These are phyloP conservation scores for Drosophila parthenogenetica DNA, from an alignment of 2,888 invertebrate genomes.

Conservation along the genomic window DNA sequence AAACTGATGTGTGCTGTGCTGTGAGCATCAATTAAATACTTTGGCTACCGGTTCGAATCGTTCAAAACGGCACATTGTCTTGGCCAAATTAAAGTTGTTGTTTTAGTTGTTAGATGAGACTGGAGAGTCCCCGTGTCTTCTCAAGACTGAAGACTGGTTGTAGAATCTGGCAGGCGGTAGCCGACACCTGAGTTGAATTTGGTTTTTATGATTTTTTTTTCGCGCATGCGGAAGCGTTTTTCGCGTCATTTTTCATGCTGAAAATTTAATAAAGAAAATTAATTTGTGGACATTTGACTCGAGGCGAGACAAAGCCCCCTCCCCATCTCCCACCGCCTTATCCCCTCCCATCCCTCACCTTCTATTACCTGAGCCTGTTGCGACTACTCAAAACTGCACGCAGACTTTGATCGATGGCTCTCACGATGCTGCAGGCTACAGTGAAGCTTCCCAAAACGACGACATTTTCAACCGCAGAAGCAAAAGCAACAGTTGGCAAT, in stretches of 20 bases:
- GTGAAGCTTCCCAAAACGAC: conserved; percentile 50
- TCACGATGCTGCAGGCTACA: conserved; percentile 71
- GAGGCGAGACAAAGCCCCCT: conserved; percentile 67
- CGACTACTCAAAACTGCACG: conserved; percentile 70
- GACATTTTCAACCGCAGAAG: conserved; percentile 59
- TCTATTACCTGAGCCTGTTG: conserved; percentile 14
- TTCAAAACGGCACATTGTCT: conserved; percentile 76
- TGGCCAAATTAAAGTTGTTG: conserved; percentile 68
- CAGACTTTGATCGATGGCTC: conserved; percentile 80
- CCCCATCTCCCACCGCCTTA: background rate
- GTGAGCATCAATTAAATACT: conserved; percentile 68
- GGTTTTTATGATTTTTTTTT: conserved; percentile 33
- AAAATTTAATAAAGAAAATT: conserved; percentile 81
- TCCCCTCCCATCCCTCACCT: background rate
- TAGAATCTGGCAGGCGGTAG: conserved; percentile 27
- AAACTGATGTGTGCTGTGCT: conserved; percentile 41
- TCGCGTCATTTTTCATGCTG: conserved; percentile 81
- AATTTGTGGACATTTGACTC: conserved; percentile 81
- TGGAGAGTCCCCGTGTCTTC: background rate
- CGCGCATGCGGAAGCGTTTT: conserved; percentile 80
- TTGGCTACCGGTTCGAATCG: conserved; percentile 65
- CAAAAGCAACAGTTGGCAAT: background rate
- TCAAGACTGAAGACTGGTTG: conserved; percentile 30
- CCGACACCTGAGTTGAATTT: conserved; percentile 72
- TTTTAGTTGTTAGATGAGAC: too few species aligned